Evolutionary conservation across 1,140 invertebrate genomes (phyloP).

Genomic region (Yoshiicerus persimilis): DNA sequence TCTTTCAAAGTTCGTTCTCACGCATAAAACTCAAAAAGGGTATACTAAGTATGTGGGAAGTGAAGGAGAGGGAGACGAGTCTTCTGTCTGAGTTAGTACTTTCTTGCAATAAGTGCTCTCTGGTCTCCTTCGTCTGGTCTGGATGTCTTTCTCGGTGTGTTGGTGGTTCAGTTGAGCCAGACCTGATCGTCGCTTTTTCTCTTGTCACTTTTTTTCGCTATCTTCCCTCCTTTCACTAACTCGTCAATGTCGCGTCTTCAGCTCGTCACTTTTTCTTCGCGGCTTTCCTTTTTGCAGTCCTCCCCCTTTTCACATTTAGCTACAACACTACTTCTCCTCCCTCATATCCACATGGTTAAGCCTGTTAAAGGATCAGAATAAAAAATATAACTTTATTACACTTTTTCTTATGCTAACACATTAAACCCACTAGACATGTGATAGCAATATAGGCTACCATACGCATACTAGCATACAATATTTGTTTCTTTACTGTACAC

Average conservation of each 20-base stretch:
- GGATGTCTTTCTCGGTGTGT: neutral
- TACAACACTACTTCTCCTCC: neutral
- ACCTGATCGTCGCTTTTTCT: neutral
- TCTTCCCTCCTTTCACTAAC: constrained; percentile 11
- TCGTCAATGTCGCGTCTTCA: constrained; percentile 11
- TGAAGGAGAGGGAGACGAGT: neutral
- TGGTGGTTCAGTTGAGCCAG: neutral
- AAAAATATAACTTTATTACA: neutral
- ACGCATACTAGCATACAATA: no score
- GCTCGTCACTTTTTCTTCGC: neutral
- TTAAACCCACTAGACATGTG: neutral
- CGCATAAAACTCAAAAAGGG: neutral
- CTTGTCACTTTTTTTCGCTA: neutral
- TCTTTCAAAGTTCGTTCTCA: constrained; percentile 4
- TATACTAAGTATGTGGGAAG: neutral
- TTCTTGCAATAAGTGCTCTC: neutral
- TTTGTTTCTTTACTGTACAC: no score
- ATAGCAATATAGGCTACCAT: no score
- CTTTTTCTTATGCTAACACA: neutral
- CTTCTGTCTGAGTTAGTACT: neutral
- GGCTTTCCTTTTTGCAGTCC: neutral
- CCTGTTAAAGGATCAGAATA: neutral
- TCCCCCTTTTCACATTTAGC: neutral
- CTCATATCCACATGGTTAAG: neutral
- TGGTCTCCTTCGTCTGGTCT: neutral